Conservation (phyloP, 2,888 invertebrate genomes). For the Crepidodera aurea region DNA sequence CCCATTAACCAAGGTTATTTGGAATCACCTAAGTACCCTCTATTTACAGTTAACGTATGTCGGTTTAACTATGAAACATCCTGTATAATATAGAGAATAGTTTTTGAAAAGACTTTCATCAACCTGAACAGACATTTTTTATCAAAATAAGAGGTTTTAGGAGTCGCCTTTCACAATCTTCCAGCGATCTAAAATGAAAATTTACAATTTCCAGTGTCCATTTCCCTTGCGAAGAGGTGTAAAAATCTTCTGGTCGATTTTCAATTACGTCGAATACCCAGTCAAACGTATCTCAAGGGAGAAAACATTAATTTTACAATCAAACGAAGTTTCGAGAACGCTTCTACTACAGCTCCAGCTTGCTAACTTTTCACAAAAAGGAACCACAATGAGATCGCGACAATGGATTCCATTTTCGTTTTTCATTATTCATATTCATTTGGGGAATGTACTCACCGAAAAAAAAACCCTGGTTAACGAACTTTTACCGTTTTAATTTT, state of each 20-base stretch:
- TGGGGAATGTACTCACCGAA: conserved; percentile 11
- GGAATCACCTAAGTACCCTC: too few species aligned
- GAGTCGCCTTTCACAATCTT: not conserved
- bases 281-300: conserved; percentile 22
- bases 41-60: too few species aligned
- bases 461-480: too few species aligned
- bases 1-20: too few species aligned
- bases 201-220: conserved; percentile 14
- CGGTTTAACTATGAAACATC: too few species aligned
- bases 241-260: conserved; percentile 15
- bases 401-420: conserved; percentile 19
- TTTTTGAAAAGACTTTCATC: too few species aligned
- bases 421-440: conserved; percentile 24
- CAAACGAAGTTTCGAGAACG: conserved; percentile 18
- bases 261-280: conserved; percentile 22
- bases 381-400: conserved; percentile 18
- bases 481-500: conserved; percentile 5
- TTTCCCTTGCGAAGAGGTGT: not conserved
- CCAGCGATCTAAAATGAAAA: not conserved
- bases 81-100: too few species aligned
- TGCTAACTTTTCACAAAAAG: conserved; percentile 19
- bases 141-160: too few species aligned
- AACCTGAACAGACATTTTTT: too few species aligned
- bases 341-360: too few species aligned
- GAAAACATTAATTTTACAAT: conserved; percentile 21